phyloP scores from a whole-genome alignment of 2,113 vertebrate species.

The Noctilio leporinus region DNA sequence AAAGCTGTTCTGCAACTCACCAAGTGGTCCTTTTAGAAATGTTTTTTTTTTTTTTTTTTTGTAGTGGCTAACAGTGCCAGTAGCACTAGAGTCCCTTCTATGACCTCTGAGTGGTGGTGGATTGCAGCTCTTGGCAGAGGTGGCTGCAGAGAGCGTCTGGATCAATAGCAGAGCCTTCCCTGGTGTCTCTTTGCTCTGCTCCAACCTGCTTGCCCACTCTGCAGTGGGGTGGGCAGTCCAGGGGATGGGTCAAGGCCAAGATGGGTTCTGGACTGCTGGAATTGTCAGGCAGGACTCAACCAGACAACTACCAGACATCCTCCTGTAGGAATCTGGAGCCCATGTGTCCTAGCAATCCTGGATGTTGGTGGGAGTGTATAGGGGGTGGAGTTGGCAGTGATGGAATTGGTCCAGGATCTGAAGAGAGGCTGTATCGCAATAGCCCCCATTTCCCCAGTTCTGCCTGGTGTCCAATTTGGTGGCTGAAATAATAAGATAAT shows the following conservation, averaged over 20 bases:
- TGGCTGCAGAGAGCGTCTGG: background rate
- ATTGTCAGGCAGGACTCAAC: background rate
- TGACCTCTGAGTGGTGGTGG: slow-evolving; percentile 62
- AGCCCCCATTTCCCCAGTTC: fast-evolving
- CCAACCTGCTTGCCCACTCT: background rate
- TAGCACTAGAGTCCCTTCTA: background rate
- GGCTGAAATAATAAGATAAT: background rate
- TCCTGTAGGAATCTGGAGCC: background rate
- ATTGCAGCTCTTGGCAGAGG: slow-evolving; percentile 61
- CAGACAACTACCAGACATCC: background rate
- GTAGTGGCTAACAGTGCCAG: background rate
- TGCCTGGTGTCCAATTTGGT: background rate
- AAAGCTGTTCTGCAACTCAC: background rate
- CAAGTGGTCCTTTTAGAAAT: background rate
- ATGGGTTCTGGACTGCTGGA: background rate
- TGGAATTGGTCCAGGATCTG: background rate
- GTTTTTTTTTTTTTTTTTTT: too few relatives aligned
- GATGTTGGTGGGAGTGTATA: background rate
- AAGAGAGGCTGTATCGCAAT: background rate
- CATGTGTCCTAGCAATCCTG: background rate
- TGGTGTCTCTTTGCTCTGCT: background rate
- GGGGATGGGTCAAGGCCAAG: background rate
- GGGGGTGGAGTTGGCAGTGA: background rate
- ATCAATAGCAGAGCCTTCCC: slow-evolving; percentile 55
- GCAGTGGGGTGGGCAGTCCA: fast-evolving